Percentiles rank a stretch among this genome's conserved stretches.
phyloP scores from a whole-genome alignment of 1,140 invertebrate species.

The Scaptomyza graminum region DNA sequence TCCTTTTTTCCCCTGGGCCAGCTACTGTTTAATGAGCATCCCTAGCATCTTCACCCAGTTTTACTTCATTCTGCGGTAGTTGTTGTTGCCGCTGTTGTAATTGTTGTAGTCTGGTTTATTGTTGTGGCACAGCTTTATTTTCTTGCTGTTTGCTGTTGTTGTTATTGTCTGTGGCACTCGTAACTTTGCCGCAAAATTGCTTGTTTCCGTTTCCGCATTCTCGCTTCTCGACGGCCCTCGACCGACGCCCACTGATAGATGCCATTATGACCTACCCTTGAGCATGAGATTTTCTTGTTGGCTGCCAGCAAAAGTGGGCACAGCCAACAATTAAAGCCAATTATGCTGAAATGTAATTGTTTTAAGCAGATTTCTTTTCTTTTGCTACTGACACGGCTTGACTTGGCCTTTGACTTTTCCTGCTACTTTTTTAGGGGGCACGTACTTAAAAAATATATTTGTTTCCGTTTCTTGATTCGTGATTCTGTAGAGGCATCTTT shows the following conservation, averaged over 20 bases:
- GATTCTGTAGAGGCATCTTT: not conserved
- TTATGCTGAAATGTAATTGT: slow-evolving; percentile 83
- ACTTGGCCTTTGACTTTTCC: slow-evolving; percentile 29
- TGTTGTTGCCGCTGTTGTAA: slow-evolving; percentile 11
- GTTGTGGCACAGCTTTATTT: slow-evolving; percentile 53
- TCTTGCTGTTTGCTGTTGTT: slow-evolving; percentile 29
- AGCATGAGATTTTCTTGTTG: slow-evolving; percentile 61
- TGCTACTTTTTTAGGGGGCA: slow-evolving; percentile 18
- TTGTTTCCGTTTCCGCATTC: slow-evolving; percentile 80
- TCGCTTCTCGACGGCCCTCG: slow-evolving; percentile 43
- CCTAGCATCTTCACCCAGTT: slow-evolving; percentile 20
- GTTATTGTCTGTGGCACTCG: slow-evolving; percentile 67
- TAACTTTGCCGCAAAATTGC: slow-evolving; percentile 83
- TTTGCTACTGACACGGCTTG: slow-evolving; percentile 27
- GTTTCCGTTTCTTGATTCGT: slow-evolving; percentile 13
- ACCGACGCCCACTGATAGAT: slow-evolving; percentile 72
- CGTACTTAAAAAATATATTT: slow-evolving; percentile 31
- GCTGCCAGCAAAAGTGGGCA: slow-evolving; percentile 42
- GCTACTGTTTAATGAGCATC: slow-evolving; percentile 39
- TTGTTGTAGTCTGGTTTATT: slow-evolving; percentile 43
- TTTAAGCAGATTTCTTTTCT: slow-evolving; percentile 77
- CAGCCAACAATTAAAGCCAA: slow-evolving; percentile 82
- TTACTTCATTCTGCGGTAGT: slow-evolving; percentile 20
- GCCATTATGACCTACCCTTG: slow-evolving; percentile 78
- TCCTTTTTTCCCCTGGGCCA: not conserved